phyloP scores from a whole-genome alignment of 2,797 vertebrate genomes.

The Acrossocheilus fasciatus region DNA sequence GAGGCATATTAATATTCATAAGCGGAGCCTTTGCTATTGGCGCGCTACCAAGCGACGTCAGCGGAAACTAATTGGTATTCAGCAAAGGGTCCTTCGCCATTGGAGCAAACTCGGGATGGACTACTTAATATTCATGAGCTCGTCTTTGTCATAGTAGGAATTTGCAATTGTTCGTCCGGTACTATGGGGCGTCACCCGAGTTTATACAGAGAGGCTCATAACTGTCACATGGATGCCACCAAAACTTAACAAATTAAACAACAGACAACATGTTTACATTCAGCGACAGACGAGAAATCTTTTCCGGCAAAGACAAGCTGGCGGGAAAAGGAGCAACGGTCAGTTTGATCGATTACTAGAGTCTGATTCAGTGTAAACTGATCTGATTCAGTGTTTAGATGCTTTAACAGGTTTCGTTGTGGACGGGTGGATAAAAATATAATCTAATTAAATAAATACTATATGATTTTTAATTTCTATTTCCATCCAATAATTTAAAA shows the following conservation, averaged over 20 bases:
- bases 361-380: constrained; percentile 27
- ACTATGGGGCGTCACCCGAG: constrained; percentile 83
- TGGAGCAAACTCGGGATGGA: constrained; percentile 1
- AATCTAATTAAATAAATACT: background rate
- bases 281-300: no score
- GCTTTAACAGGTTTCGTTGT: background rate
- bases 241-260: constrained; percentile 47
- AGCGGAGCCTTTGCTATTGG: background rate
- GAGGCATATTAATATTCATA: background rate
- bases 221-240: constrained; percentile 57
- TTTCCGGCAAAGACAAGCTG: background rate
- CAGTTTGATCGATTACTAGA: constrained; percentile 19
- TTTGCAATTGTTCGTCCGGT: constrained; percentile 61
- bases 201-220: constrained; percentile 49
- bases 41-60: background rate
- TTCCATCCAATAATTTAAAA: background rate
- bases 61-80: background rate
- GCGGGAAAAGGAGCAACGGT: background rate
- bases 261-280: constrained; percentile 60
- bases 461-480: background rate
- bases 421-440: background rate
- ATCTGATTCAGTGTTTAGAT: constrained; percentile 14
- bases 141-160: constrained; percentile 15
- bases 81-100: background rate
- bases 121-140: constrained; percentile 18